Base-by-base conservation (phyloP, 2,113 vertebrate species). In the Chascanopsetta lugubris region DNA sequence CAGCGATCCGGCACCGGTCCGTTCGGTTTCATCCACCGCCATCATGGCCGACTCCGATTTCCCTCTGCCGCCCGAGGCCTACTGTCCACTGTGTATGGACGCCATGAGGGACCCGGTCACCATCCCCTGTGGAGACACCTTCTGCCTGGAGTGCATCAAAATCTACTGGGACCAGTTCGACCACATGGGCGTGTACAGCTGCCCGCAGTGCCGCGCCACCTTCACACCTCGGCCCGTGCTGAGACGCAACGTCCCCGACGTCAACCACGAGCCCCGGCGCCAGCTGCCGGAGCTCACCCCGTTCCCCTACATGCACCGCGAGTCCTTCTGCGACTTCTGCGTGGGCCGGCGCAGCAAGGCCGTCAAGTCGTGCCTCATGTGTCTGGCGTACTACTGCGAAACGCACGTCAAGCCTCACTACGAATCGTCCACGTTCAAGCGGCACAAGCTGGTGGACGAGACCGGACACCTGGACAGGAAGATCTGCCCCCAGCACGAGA, bases 121-220 rank as follows among this genome's bases (percentile, higher is more conserved):
- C 59, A 89, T 93, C 46, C 88, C 91, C 2, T 93, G 92, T 45
- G 91, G 92, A 45, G 91, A 93, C 72, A 91, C 83, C 62, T 93
- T 79, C 78, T 93, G 92, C 77, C 68, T 92, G 54, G 91, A 92
- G 65, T 93, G 92, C 72, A 92, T 93, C 69, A 92, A 91, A 69
- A 72, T 86, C 75, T 92, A 92, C 85, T 93, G 92, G 92, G 94
- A 95, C 72, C 94, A 92, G 72, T 90, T 85, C 2, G 91, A 93
- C 76, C 90, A 91, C 74, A 63, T 86, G 34, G 91, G 91, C 1
- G 88, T 93, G 32, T 93, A 92, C 80, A 89, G 71, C 58, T 93
- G 92, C 63, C 91, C 91, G 3, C 84, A 90, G 69, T 93, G 92
- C 64, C 85, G 76, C 1, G 71, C 90, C 0, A 90, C 87, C 58